Evolutionary conservation across 2,888 invertebrate genomes (phyloP), one percentile per base, ranked within the genome.

Genomic region (Leptinotarsa juncta): DNA sequence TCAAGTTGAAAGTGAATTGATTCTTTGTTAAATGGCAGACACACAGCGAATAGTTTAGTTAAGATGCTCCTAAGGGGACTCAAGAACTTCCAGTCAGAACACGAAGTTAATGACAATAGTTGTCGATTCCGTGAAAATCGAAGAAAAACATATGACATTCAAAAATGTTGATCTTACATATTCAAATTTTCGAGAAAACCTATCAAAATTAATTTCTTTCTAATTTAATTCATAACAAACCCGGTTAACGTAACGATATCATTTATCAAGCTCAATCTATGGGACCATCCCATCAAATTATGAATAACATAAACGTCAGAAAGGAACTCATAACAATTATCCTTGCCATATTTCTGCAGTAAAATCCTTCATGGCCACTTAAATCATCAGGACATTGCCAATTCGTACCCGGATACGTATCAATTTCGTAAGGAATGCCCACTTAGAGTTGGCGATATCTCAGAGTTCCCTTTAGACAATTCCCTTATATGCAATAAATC

Each of bases 401-500:
- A 74, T 71, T 74, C 71, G 67, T 70, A 75, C 57, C 73, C 72
- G 48, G 76, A 76, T 75, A 76, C 75, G 78, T 78, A 79, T 81
- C 78, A 80, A 79, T 81, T 75, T 72, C 72, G 71, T 71, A 72
- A 78, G 80, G 77, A 79, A 79, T 79, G 79, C 79, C 81, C 81
- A 80, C 80, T 82, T 81, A 81, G 72, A 74, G 78, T 76, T 77
- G 78, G 79, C 77, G 79, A 81, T 81, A 79, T 81, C 75, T 76
- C 74, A 74, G 77, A 73, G 72, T 69, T 79, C 79, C 79, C 79
- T 76, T 23, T 69, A 78, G 78, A 79, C 82, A 81, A 81, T 81
- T 82, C 82, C 79, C 82, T 81, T 80, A 82, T 82, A 81, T 78
- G 82, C 82, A 76, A 82, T 82, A 82, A 82, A 82, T 82, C 80